Evolutionary conservation across 1,140 invertebrate genomes (phyloP), one percentile per base, ranked within the genome.

Genomic region (Alviniconcha marisindica): DNA sequence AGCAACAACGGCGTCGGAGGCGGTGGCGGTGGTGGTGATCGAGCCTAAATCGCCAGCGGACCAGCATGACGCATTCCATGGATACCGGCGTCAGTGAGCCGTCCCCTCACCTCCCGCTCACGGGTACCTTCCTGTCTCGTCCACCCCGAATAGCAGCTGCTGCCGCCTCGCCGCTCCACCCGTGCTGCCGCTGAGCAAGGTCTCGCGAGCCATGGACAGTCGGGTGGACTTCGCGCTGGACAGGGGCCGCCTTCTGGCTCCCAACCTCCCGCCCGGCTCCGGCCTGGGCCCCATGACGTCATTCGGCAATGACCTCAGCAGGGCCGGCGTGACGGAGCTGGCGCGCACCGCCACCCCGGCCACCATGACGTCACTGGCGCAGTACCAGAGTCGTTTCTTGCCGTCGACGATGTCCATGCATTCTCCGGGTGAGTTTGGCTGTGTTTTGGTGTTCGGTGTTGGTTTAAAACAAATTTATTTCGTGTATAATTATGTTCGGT

Each of bases 321-420:
- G 42, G 36, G 71, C 18, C 7, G 71, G 71, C 24, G 71, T 74
- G 14, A 42, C 14, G 14, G 71, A 74, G 18, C 71, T 74, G 42
- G 21, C 73, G 18, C 73, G 73, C 24, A 51, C 73, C 24, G 36
- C 71, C 40, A 76, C 73, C 5, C 73, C 73, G 28, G 40, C 42
- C 10, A 76, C 42, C n/a, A 51, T 76, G 40, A 76, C 73, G 73
- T 76, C 73, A 51, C 73, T 76, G 73, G 42, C 42, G 42, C 73
- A 76, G 44, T 51, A 76, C 44, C 73, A 76, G 73, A 76, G 73
- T 31, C 73, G 73, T 3, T 76, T 76, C 44, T 36, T 76, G 44
- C 73, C 73, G 7, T 76, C 73, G 7, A 76, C 73, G 31, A 76
- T 76, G 73, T 76, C 73, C 73, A 76, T 76, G 73, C 73, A 76